Conservation (phyloP, 2,888 invertebrate genomes). For the Lasioglossum vierecki region DNA sequence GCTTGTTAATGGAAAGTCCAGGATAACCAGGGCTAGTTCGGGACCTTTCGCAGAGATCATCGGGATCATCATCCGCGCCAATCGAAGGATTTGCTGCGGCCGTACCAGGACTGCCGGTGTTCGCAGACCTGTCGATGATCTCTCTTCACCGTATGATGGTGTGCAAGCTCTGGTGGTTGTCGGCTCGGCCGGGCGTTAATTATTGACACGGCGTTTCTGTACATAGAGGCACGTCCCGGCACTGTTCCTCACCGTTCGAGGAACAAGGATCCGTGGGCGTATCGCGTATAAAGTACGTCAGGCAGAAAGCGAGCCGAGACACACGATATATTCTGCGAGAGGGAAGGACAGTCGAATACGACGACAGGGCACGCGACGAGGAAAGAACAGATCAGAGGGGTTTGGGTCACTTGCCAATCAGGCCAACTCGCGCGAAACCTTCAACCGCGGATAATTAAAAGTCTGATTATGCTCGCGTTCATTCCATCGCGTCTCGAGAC, state of each 20-base stretch:
- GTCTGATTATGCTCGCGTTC: slow-evolving; percentile 72
- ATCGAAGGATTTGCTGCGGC: slow-evolving; percentile 31
- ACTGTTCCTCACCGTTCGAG: slow-evolving; percentile 37
- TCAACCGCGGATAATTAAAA: slow-evolving; percentile 75
- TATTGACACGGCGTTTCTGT: slow-evolving; percentile 66
- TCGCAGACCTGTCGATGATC: slow-evolving; percentile 40
- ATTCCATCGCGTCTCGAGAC: background rate
- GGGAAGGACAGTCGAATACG: background rate
- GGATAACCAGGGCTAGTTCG: slow-evolving; percentile 12
- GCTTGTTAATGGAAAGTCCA: slow-evolving; percentile 36
- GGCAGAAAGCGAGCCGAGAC: slow-evolving; percentile 52
- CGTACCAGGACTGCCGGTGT: slow-evolving; percentile 16
- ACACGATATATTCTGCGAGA: slow-evolving; percentile 4
- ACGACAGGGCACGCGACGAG: slow-evolving; percentile 14
- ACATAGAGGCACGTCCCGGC: slow-evolving; percentile 44
- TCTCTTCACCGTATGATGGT: slow-evolving; percentile 19
- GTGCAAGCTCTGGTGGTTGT: slow-evolving; percentile 50
- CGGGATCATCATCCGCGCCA: slow-evolving; percentile 12
- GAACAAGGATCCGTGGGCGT: slow-evolving; percentile 58
- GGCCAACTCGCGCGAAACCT: slow-evolving; percentile 52
- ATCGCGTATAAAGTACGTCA: slow-evolving; percentile 62
- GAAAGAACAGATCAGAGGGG: slow-evolving; percentile 35
- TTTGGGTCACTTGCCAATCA: slow-evolving; percentile 71
- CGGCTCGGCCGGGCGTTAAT: slow-evolving; percentile 70
- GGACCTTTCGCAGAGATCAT: background rate